Conservation (phyloP, 2,797 vertebrate genomes). For the Anabas testudineus region DNA sequence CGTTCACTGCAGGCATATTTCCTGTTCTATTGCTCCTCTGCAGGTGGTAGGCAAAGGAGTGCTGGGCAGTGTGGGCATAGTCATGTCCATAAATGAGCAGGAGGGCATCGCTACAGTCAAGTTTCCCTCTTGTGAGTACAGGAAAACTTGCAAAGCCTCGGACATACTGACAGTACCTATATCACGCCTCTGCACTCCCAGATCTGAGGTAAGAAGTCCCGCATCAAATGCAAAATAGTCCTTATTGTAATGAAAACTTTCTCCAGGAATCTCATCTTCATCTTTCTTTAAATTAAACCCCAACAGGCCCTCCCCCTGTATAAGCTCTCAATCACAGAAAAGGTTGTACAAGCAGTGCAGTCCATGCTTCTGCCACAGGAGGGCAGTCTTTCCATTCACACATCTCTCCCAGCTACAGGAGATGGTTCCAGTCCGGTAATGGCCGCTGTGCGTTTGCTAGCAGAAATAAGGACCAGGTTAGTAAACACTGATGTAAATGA, state of each 20-base stretch:
- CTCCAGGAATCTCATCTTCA: slow-evolving; percentile 14
- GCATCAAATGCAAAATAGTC: not conserved
- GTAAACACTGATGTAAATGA: slow-evolving; percentile 9
- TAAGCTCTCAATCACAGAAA: slow-evolving; percentile 99
- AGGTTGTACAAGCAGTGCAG: slow-evolving; percentile 99
- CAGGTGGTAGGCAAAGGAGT: slow-evolving; percentile 97
- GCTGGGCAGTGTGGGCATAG: slow-evolving; percentile 93
- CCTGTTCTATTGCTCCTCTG: slow-evolving; percentile 34
- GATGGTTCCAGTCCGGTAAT: slow-evolving; percentile 98
- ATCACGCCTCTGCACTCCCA: slow-evolving; percentile 96
- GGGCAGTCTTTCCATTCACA: slow-evolving; percentile 99
- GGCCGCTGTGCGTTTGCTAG: slow-evolving; percentile 96
- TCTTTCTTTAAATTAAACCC: not conserved
- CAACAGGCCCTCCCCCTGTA: slow-evolving; percentile 94
- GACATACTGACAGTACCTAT: slow-evolving; percentile 95
- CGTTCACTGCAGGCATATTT: slow-evolving; percentile 13
- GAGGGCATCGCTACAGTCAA: slow-evolving; percentile 98
- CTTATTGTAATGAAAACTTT: not conserved
- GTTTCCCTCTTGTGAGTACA: slow-evolving; percentile 94
- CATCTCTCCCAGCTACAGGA: slow-evolving; percentile 96
- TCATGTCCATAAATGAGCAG: slow-evolving; percentile 98
- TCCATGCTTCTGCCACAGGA: slow-evolving; percentile 99
- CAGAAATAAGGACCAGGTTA: slow-evolving; percentile 98
- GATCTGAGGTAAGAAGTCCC: slow-evolving; percentile 91
- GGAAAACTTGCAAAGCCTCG: slow-evolving; percentile 94